Evolutionary conservation across 1,140 invertebrate species (phyloP).

Genomic region (Sitophilus oryzae): DNA sequence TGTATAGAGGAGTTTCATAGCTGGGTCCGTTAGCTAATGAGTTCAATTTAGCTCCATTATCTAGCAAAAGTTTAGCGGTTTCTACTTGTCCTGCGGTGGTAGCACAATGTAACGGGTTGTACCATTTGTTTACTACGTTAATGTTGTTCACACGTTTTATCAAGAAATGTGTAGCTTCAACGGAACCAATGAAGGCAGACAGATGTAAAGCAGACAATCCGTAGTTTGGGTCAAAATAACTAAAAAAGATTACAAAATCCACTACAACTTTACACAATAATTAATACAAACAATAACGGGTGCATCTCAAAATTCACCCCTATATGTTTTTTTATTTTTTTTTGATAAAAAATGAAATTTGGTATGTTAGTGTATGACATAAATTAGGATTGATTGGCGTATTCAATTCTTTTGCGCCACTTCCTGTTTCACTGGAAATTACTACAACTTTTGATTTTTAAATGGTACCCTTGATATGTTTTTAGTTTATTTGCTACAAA

Average conservation of each 20-base stretch:
- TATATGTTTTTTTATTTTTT: too few species aligned
- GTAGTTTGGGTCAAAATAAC: conserved; percentile 58
- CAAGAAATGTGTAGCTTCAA: conserved; percentile 59
- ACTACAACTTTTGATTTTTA: too few species aligned
- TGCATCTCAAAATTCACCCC: too few species aligned
- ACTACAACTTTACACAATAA: not conserved
- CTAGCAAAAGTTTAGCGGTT: conserved; percentile 62
- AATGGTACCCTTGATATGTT: too few species aligned
- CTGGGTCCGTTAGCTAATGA: conserved; percentile 52
- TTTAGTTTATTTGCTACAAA: too few species aligned
- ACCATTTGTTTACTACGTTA: conserved; percentile 58
- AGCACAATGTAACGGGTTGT: conserved; percentile 71
- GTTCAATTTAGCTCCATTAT: conserved; percentile 54
- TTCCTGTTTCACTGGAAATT: too few species aligned
- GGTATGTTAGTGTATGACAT: too few species aligned
- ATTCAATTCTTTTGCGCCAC: too few species aligned
- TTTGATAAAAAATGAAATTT: too few species aligned
- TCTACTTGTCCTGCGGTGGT: conserved; percentile 69
- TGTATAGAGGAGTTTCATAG: conserved; percentile 69
- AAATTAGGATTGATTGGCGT: too few species aligned
- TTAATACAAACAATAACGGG: too few species aligned
- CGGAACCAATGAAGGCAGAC: conserved; percentile 65
- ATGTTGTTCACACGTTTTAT: conserved; percentile 60
- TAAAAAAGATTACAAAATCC: conserved; percentile 5
- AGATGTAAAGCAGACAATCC: conserved; percentile 66